Conservation (phyloP, 2,113 vertebrate genomes). For the Abramis brama region DNA sequence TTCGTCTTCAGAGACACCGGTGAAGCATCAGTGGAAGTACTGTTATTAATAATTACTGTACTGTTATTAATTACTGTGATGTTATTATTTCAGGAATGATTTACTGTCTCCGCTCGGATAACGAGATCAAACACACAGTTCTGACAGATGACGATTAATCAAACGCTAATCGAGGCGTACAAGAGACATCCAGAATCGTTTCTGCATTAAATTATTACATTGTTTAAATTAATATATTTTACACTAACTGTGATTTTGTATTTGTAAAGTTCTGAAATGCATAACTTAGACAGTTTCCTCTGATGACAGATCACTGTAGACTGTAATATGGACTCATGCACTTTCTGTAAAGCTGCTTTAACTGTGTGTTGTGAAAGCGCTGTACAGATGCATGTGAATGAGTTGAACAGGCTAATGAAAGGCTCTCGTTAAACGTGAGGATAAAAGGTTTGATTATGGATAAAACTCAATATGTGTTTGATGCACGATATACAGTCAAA, state of each 20-base stretch:
- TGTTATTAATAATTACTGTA: not conserved
- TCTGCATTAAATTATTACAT: too few species aligned
- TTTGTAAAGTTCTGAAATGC: too few species aligned
- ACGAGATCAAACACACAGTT: not conserved
- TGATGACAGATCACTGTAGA: too few species aligned
- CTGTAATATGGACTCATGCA: too few species aligned
- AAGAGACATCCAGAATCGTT: too few species aligned
- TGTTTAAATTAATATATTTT: too few species aligned
- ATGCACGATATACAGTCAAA: too few species aligned
- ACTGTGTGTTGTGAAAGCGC: too few species aligned
- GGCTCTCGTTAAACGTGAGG: not conserved
- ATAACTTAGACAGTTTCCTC: too few species aligned
- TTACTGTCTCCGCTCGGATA: not conserved
- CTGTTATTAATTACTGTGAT: not conserved
- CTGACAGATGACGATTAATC: not conserved
- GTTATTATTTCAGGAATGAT: not conserved
- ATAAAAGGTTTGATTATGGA: not conserved
- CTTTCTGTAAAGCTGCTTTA: too few species aligned
- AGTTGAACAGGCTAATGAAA: not conserved
- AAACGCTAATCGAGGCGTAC: not conserved
- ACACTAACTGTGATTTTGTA: too few species aligned
- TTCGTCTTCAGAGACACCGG: not conserved
- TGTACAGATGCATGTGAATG: too few species aligned
- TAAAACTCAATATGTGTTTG: not conserved
- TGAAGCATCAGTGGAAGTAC: not conserved